A percentile compares a stretch with the other conserved stretches of the same genome.
Conservation (phyloP, 2,888 invertebrate species). For the Mesoligia furuncula region DNA sequence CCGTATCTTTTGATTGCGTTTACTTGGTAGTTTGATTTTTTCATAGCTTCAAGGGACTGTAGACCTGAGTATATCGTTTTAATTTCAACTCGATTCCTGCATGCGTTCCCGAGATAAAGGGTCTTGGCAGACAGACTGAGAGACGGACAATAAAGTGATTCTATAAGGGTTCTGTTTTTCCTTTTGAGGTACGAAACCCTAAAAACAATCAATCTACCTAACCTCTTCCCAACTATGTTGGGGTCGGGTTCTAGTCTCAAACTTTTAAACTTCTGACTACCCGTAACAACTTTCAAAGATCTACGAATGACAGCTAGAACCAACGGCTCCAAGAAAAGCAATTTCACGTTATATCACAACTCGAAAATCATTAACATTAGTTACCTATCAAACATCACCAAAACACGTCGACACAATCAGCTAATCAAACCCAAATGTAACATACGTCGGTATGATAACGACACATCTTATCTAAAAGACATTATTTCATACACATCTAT, state of each 20-base stretch:
- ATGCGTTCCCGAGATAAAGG: too few species aligned
- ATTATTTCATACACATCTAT: slow-evolving; percentile 90
- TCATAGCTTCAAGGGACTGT: too few species aligned
- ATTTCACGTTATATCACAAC: slow-evolving; percentile 1
- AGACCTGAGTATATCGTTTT: too few species aligned
- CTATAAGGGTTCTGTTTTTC: too few species aligned
- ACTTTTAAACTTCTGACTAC: neutral
- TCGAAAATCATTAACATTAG: slow-evolving; percentile 54
- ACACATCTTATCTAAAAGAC: slow-evolving; percentile 85
- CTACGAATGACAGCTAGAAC: neutral
- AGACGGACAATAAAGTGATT: too few species aligned
- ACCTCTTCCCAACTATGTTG: neutral
- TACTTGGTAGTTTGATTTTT: too few species aligned
- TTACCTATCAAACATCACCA: slow-evolving; percentile 65
- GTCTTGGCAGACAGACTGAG: too few species aligned
- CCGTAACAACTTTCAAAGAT: neutral
- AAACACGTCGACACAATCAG: slow-evolving; percentile 69
- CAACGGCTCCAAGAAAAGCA: neutral
- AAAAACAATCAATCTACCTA: neutral
- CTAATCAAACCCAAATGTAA: slow-evolving; percentile 65
- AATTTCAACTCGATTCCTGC: too few species aligned
- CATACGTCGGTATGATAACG: slow-evolving; percentile 82
- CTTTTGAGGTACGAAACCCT: too few species aligned
- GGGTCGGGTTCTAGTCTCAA: neutral
- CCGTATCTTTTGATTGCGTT: too few species aligned